Evolutionary conservation across 1,140 invertebrate genomes (phyloP), one percentile per base, ranked within the genome.

Genomic region (Hyles vespertilio): DNA sequence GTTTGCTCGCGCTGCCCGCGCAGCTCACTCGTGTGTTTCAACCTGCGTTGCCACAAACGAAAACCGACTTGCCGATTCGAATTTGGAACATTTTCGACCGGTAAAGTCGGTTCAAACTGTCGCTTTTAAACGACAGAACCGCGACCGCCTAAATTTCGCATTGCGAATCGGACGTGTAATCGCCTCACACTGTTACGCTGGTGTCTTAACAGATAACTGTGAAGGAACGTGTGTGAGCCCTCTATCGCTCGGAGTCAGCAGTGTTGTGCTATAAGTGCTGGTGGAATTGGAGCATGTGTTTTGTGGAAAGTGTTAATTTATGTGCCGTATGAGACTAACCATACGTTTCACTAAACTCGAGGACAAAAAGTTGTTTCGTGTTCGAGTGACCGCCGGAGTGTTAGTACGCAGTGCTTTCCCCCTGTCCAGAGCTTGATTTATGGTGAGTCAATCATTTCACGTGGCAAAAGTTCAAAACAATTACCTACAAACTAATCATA

Each of bases 1-100:
- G 85, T 88, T 83, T 84, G 85, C 79, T 86, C 70, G 82, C 85
- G 85, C 79, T 79, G 69, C 67, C 74, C 79, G 85, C 81, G 83
- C 81, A 77, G 85, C 83, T 81, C 79, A 81, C 83, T 79, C 84
- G 85, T 79, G 72, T 76, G 58, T 70, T 70, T 60, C 32, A 64
- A 55, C 57, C 60, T 53, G 67, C 70, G 66, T 58, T 70, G 50
- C 54, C 69, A 56, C 59, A 48, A 55, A 59, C 46, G 48, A 59
- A 71, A 71, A 69, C 61, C 56, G 70, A 74, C 72, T 78, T 75
- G 69, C 69, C 74, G 79, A 76, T 73, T 77, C 72, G 73, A 80
- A 81, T 87, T 84, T 83, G 77, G 79, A 82, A 81, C 81, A 74
- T 76, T 85, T 77, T 67, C 69, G 72, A 81, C 82, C 79, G 74